Evolutionary conservation across 2,888 invertebrate species (phyloP).

Genomic region (Coelinius sp.): DNA sequence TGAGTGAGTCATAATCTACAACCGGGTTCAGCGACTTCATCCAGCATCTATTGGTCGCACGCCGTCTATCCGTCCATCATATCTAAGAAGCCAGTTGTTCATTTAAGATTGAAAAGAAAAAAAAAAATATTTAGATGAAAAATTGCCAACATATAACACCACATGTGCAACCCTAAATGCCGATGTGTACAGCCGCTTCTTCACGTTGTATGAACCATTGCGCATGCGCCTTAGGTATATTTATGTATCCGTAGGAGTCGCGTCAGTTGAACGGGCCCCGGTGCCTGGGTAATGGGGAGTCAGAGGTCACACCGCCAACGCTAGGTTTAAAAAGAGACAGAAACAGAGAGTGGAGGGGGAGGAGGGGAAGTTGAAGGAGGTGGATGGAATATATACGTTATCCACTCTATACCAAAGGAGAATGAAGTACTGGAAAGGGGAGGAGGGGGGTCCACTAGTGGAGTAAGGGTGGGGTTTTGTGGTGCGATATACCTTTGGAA

Average conservation of each 20-base stretch:
- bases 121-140: slow-evolving; percentile 22
- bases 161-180: slow-evolving; percentile 35
- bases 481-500: slow-evolving; percentile 67
- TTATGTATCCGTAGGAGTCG: slow-evolving; percentile 65
- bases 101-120: neutral
- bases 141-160: slow-evolving; percentile 29
- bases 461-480: slow-evolving; percentile 47
- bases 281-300: slow-evolving; percentile 69
- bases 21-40: slow-evolving; percentile 32
- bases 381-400: slow-evolving; percentile 55
- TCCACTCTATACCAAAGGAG: slow-evolving; percentile 43
- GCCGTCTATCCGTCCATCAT: slow-evolving; percentile 37
- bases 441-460: slow-evolving; percentile 38
- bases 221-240: slow-evolving; percentile 52
- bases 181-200: slow-evolving; percentile 25
- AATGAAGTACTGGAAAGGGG: slow-evolving; percentile 24
- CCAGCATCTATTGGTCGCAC: slow-evolving; percentile 44
- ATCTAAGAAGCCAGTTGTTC: neutral
- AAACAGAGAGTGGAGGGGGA: slow-evolving; percentile 18
- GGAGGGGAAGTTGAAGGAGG: slow-evolving; percentile 31
- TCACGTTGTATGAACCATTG: slow-evolving; percentile 31
- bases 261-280: slow-evolving; percentile 66
- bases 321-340: slow-evolving; percentile 32
- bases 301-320: slow-evolving; percentile 69
- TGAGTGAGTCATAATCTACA: slow-evolving; percentile 14